phyloP scores from a whole-genome alignment of 2,888 invertebrate species.

The Drosophila anomalata region DNA sequence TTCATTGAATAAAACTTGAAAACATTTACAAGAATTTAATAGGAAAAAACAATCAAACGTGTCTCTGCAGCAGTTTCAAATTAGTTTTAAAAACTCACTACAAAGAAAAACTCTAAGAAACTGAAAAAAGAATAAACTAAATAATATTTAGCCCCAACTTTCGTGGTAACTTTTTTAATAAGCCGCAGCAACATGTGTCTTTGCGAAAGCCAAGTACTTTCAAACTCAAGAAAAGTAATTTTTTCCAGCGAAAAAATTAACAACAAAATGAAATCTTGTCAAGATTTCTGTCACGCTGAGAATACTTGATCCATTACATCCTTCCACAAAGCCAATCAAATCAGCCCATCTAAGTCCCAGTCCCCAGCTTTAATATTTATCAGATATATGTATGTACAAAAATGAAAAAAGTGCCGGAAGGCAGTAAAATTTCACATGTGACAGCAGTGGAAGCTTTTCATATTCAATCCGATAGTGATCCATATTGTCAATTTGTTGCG shows the following conservation, averaged over 20 bases:
- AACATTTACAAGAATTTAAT: not conserved
- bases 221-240: not conserved
- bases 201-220: not conserved
- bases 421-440: constrained; percentile 1
- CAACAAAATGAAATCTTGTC: constrained; percentile 1
- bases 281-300: constrained; percentile 1
- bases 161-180: constrained; percentile 3
- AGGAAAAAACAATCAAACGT: not conserved
- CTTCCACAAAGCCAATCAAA: constrained; percentile 4
- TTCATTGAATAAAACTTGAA: constrained; percentile 10
- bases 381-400: not conserved
- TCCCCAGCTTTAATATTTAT: not conserved
- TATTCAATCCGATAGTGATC: constrained; percentile 9
- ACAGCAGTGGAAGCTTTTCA: constrained; percentile 4
- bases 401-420: not conserved
- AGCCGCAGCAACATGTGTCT: constrained; percentile 4
- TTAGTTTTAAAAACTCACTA: not conserved
- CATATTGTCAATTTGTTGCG: constrained; percentile 7
- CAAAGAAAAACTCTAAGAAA: not conserved
- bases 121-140: not conserved
- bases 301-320: constrained; percentile 1
- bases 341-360: not conserved
- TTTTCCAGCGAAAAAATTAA: not conserved
- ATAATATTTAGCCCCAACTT: constrained; percentile 3
- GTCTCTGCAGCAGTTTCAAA: not conserved